Evolutionary conservation across 2,888 invertebrate genomes (phyloP), one percentile per base, ranked within the genome.

Genomic region (Cryptus armator): DNA sequence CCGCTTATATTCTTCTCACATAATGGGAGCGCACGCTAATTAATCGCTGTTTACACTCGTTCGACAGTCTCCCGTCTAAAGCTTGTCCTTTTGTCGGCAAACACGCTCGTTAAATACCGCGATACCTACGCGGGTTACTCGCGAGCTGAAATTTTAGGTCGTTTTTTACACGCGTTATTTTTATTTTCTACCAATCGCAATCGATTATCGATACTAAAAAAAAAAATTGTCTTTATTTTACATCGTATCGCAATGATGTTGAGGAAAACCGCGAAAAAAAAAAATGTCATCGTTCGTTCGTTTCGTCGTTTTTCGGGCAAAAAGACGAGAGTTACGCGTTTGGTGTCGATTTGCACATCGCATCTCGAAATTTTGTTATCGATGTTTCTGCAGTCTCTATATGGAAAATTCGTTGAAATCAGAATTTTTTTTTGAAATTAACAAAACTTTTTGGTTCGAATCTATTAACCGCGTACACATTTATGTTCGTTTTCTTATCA

Each of bases 21-120:
- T 88, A 90, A 91, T 90, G 86, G 85, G 85, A 88, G 86, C 85
- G 78, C 81, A 85, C 81, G 88, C 86, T 91, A 91, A 92, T 92
- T 91, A 91, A 92, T 91, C 89, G 88, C 83, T 89, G 89, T 89
- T 91, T 91, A 89, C 89, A 89, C 87, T 87, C 86, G 77, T 80
- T 72, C 77, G 83, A 78, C 85, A 85, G 62, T 81, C 76, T 72
- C 84, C 66, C 53, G 81, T 77, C 79, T 85, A 72, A 76, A 68
- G 75, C 71, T 84, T 83, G 85, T 81, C 82, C 76, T 76, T 86
- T 86, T 79, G 85, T 87, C 71, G 62, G 77, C 68, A 87, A 89
- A 86, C 83, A 81, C 66, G 71, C 74, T 87, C 83, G 66, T 87
- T 85, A 81, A 86, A 85, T 48, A 70, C 48, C 29, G 62, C 16